Conservation (phyloP, 1,140 invertebrate species). For the Ips nitidus region DNA sequence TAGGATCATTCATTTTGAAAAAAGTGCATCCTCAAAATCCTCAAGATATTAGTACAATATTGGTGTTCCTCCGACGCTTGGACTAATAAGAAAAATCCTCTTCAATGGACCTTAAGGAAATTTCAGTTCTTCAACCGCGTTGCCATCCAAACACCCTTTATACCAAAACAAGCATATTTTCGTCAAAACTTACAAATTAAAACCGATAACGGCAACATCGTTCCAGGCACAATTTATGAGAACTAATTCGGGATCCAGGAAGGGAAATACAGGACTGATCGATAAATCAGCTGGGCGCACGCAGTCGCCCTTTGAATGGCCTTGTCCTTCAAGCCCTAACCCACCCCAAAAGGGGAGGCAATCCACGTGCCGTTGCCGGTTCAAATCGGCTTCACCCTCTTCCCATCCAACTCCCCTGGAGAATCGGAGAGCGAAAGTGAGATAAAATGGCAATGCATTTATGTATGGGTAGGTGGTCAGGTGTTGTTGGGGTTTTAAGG, state of each 20-base stretch:
- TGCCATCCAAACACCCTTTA: background rate
- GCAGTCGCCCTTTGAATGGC: conserved; percentile 26
- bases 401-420: background rate
- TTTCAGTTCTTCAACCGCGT: background rate
- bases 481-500: background rate
- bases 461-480: background rate
- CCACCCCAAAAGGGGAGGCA: conserved; percentile 9
- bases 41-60: too few species aligned
- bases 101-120: background rate
- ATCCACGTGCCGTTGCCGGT: conserved; percentile 10
- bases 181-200: too few species aligned
- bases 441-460: conserved; percentile 2
- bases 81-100: background rate
- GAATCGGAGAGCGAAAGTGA: conserved; percentile 14
- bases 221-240: background rate
- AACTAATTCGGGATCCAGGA: conserved; percentile 18
- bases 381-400: conserved; percentile 1
- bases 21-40: too few species aligned
- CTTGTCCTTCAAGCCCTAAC: conserved; percentile 23
- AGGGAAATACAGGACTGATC: conserved; percentile 8
- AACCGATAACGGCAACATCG: too few species aligned
- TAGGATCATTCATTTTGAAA: too few species aligned
- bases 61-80: background rate
- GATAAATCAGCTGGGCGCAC: conserved; percentile 27
- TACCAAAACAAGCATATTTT: too few species aligned